Conservation (phyloP, 2,113 vertebrate species). For the Cheirogaleus medius region DNA sequence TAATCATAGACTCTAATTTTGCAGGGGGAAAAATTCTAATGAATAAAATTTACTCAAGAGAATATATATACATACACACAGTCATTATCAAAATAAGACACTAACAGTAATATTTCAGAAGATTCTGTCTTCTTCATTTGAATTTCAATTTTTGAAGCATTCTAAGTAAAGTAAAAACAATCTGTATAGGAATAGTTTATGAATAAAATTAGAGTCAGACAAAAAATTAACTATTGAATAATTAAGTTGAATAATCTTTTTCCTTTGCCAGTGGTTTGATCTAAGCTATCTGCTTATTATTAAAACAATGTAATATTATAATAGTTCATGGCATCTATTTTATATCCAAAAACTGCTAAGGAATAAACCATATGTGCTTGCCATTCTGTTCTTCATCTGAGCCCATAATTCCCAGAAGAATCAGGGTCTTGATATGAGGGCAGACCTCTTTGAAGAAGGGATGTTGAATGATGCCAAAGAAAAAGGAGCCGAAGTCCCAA, state of each 20-base stretch:
- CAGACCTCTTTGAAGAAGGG: neutral
- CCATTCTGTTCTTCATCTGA: neutral
- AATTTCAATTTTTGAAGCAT: neutral
- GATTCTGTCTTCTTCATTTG: neutral
- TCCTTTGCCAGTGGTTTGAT: neutral
- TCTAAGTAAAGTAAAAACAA: neutral
- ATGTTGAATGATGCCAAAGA: neutral
- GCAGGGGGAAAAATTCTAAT: neutral
- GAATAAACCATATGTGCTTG: neutral
- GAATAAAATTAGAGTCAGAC: neutral
- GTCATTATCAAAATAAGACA: neutral
- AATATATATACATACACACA: neutral
- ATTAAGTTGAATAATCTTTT: neutral
- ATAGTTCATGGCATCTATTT: neutral
- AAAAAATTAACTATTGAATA: neutral
- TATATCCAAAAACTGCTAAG: neutral
- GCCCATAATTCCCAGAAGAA: neutral
- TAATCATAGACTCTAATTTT: neutral
- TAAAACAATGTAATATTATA: neutral
- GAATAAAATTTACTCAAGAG: neutral
- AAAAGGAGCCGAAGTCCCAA: neutral
- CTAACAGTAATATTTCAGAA: neutral
- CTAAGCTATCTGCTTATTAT: neutral
- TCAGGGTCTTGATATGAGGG: neutral
- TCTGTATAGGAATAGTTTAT: neutral